phyloP scores from a whole-genome alignment of 2,888 invertebrate genomes.

The Cybosia mesomella region DNA sequence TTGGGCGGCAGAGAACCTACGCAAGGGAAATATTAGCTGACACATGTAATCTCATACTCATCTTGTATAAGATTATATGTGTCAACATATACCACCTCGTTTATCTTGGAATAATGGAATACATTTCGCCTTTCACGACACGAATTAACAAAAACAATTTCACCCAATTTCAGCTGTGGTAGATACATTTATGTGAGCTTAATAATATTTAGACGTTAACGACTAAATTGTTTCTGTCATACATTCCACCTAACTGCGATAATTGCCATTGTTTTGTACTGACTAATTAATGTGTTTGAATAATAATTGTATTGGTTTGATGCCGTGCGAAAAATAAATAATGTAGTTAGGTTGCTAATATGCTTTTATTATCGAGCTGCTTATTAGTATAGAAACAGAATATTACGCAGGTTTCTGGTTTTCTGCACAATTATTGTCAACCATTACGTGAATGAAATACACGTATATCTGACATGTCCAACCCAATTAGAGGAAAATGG shows the following conservation, averaged over 20 bases:
- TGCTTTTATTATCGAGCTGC: slow-evolving; percentile 19
- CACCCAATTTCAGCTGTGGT: slow-evolving; percentile 57
- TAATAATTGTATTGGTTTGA: slow-evolving; percentile 27
- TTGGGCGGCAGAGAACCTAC: slow-evolving; percentile 44
- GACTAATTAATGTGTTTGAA: slow-evolving; percentile 37
- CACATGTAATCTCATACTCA: slow-evolving; percentile 76
- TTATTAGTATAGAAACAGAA: slow-evolving; percentile 1
- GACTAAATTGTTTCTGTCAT: slow-evolving; percentile 42
- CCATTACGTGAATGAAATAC: not conserved
- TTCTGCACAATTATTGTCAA: not conserved
- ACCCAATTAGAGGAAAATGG: slow-evolving; percentile 2
- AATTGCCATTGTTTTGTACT: slow-evolving; percentile 37
- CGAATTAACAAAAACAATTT: slow-evolving; percentile 62
- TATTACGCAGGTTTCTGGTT: not conserved
- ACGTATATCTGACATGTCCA: not conserved
- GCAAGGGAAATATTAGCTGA: slow-evolving; percentile 65
- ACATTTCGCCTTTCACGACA: slow-evolving; percentile 59
- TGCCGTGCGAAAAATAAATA: slow-evolving; percentile 7
- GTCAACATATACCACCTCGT: slow-evolving; percentile 73
- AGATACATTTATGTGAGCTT: slow-evolving; percentile 43
- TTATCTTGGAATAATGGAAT: slow-evolving; percentile 75
- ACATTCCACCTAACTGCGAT: slow-evolving; percentile 32
- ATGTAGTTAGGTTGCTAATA: not conserved
- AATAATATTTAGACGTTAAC: slow-evolving; percentile 40
- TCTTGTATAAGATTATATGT: slow-evolving; percentile 77